These are phyloP conservation scores for Lasioglossum albipes DNA, from an alignment of 1,140 invertebrate genomes.

Conservation along the genomic window DNA sequence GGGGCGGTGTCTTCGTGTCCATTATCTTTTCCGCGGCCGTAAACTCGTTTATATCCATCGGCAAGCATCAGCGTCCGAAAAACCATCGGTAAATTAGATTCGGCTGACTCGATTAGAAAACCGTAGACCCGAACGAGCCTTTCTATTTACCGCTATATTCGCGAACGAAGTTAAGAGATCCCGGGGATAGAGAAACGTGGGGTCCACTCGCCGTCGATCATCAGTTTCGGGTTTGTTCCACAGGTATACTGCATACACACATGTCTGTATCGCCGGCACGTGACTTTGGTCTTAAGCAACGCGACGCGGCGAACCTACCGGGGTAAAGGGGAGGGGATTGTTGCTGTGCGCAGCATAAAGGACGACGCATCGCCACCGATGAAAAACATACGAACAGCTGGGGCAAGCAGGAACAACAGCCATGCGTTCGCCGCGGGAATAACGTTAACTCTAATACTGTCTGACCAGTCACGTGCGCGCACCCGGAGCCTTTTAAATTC, in stretches of 20 bases:
- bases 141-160: not conserved
- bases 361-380: conserved; percentile 26
- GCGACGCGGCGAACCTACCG: not conserved
- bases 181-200: not conserved
- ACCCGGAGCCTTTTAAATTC: conserved; percentile 37
- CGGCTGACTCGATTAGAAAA: not conserved
- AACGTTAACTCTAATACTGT: conserved; percentile 54
- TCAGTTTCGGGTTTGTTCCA: not conserved
- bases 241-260: not conserved
- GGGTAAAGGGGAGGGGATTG: not conserved
- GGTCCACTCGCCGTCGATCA: not conserved
- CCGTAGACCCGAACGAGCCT: not conserved
- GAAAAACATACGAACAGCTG: conserved; percentile 14
- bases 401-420: not conserved
- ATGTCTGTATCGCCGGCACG: conserved; percentile 24
- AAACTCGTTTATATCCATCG: not conserved
- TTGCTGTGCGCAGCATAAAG: not conserved
- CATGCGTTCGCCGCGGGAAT: conserved; percentile 37
- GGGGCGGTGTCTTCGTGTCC: not conserved
- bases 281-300: conserved; percentile 29
- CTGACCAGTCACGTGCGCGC: conserved; percentile 43
- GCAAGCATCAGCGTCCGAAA: not conserved
- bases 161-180: conserved; percentile 5
- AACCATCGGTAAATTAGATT: not conserved
- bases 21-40: not conserved